Percentiles rank a stretch among this genome's conserved stretches.
phyloP scores from a whole-genome alignment of 1,140 invertebrate genomes.

The Drosophila setifemur region DNA sequence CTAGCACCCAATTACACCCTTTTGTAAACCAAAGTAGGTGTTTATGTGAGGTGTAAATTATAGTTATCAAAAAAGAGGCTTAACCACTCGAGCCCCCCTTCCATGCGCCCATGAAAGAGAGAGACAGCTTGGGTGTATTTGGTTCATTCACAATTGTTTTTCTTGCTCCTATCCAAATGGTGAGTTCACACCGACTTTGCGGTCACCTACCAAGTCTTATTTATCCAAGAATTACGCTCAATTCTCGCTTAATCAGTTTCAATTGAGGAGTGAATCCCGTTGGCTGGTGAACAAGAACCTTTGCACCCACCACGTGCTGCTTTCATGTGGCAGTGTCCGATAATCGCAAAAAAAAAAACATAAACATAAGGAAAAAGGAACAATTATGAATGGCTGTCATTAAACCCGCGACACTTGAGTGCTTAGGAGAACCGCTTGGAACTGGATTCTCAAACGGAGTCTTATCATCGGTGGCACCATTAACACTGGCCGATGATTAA shows the following conservation, averaged over 20 bases:
- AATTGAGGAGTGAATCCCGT: constrained; percentile 6
- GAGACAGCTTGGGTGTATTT: neutral
- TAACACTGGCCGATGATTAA: constrained; percentile 53
- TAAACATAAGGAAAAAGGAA: constrained; percentile 33
- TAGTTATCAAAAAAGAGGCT: too few relatives aligned
- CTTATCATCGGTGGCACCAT: constrained; percentile 55
- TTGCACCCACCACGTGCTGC: constrained; percentile 40
- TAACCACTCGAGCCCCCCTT: too few relatives aligned
- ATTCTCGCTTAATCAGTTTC: constrained; percentile 13
- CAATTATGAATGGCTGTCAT: constrained; percentile 45
- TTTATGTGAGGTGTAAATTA: too few relatives aligned
- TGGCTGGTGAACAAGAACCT: constrained; percentile 26
- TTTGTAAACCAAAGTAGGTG: too few relatives aligned
- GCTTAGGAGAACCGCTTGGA: constrained; percentile 37
- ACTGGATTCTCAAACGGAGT: constrained; percentile 40
- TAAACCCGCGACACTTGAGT: constrained; percentile 43
- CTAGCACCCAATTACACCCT: too few relatives aligned
- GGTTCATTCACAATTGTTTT: constrained; percentile 13
- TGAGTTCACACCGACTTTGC: neutral
- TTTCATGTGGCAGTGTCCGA: constrained; percentile 24
- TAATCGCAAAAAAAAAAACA: constrained; percentile 23
- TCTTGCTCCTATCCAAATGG: constrained; percentile 1
- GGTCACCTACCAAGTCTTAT: neutral
- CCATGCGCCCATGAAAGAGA: too few relatives aligned
- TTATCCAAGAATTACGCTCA: constrained; percentile 18